Conservation (phyloP, 2,888 invertebrate genomes). For the Clepsis dumicolana region DNA sequence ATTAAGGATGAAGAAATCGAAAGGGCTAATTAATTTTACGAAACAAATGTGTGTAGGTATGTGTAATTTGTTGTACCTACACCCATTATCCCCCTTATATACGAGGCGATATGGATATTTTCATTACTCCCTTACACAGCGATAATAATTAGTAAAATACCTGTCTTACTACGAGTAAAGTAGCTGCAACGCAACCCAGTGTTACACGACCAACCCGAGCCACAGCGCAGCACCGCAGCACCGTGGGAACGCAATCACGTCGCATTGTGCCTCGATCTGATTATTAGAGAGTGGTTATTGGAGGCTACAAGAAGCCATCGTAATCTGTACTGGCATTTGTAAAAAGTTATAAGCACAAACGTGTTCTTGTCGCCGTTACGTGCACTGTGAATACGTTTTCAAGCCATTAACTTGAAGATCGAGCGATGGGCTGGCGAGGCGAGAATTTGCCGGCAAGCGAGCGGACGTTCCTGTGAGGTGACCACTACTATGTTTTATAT, state of each 20-base stretch:
- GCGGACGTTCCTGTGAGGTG: constrained; percentile 65
- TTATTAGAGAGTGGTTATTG: constrained; percentile 41
- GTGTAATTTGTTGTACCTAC: too few species aligned
- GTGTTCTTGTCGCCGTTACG: constrained; percentile 10
- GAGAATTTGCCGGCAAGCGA: constrained; percentile 71
- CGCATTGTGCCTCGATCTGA: constrained; percentile 35
- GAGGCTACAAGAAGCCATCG: constrained; percentile 23
- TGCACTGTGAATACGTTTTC: constrained; percentile 59
- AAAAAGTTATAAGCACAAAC: constrained; percentile 33
- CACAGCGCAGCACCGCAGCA: constrained; percentile 23
- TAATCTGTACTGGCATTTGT: constrained; percentile 38
- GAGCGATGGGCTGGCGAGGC: constrained; percentile 61
- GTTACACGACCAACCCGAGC: constrained; percentile 42
- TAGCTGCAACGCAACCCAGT: constrained; percentile 33
- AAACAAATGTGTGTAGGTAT: not conserved
- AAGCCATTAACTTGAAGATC: constrained; percentile 67
- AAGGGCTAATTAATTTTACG: too few species aligned
- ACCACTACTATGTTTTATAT: constrained; percentile 59
- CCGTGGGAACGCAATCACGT: constrained; percentile 44
- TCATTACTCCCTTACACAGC: constrained; percentile 3
- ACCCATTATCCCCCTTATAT: not conserved
- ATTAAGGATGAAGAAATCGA: too few species aligned
- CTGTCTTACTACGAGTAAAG: constrained; percentile 28
- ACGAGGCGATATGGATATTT: not conserved
- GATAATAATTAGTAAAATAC: constrained; percentile 1